These are phyloP conservation scores for Montipora capricornis DNA, from an alignment of 64 coral and sea anemone genomes.

Conservation along the genomic window DNA sequence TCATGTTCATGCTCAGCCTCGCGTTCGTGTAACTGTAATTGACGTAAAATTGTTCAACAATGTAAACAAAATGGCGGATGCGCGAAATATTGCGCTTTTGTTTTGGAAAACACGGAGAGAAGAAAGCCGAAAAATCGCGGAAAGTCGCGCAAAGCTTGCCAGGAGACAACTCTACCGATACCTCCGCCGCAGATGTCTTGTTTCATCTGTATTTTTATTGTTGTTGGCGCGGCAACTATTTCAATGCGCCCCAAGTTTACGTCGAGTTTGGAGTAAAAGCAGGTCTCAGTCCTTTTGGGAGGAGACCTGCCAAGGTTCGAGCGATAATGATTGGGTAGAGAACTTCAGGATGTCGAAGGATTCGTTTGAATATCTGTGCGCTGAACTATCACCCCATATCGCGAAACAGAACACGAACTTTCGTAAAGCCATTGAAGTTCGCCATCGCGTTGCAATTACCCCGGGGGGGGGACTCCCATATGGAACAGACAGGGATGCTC, in stretches of 20 bases:
- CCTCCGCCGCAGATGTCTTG: not conserved
- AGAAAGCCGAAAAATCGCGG: not conserved
- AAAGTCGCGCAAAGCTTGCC: not conserved
- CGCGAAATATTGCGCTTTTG: not conserved
- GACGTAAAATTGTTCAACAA: too few species aligned
- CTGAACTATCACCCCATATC: not conserved
- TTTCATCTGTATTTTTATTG: not conserved
- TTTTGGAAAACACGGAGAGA: not conserved
- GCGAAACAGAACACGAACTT: not conserved
- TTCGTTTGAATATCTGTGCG: not conserved
- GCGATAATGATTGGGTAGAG: not conserved
- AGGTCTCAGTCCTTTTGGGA: too few species aligned
- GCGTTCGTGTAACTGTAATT: not conserved
- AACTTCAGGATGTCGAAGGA: not conserved
- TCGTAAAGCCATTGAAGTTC: not conserved
- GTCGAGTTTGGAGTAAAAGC: not conserved
- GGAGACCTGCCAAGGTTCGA: not conserved
- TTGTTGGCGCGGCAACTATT: not conserved
- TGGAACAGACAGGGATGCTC: too few species aligned
- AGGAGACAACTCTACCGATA: not conserved
- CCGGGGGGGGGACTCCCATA: too few species aligned
- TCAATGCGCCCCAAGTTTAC: not conserved
- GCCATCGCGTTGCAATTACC: not conserved
- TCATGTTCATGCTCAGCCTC: conserved; percentile 26
- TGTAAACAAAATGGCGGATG: not conserved